Conservation (phyloP, 2,113 vertebrate genomes). For the Chlorodrepanis virens region DNA sequence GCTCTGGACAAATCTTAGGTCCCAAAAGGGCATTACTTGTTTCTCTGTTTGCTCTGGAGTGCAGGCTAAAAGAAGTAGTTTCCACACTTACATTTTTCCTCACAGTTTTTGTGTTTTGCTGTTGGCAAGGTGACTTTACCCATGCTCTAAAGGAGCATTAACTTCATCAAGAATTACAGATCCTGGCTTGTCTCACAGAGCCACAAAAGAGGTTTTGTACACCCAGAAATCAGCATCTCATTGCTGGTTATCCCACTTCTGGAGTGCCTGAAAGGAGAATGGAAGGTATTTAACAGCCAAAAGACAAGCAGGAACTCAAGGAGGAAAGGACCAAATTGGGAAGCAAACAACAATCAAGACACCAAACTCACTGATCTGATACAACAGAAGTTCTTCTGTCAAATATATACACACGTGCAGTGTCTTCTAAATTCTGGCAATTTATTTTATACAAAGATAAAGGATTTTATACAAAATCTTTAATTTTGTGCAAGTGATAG, state of each 20-base stretch:
- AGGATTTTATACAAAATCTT: background rate
- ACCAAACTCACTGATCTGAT: background rate
- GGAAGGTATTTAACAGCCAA: background rate
- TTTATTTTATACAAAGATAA: no score
- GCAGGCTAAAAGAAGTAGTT: background rate
- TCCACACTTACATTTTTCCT: background rate
- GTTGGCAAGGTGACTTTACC: background rate
- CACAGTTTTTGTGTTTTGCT: background rate
- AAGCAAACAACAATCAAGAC: background rate
- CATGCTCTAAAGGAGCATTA: background rate
- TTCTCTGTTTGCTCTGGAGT: background rate
- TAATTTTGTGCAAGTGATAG: background rate
- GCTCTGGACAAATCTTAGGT: background rate
- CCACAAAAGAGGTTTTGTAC: background rate
- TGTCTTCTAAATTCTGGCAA: background rate
- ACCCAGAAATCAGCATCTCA: background rate
- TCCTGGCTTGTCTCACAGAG: background rate
- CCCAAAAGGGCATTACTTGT: background rate
- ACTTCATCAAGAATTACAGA: background rate
- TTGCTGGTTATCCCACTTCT: background rate
- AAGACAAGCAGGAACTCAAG: background rate
- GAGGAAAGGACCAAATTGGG: background rate
- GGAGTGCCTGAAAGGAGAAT: background rate
- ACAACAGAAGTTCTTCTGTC: background rate
- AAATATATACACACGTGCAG: rapidly evolving